Evolutionary conservation across 2,113 vertebrate species (phyloP).

Genomic region (Sinocyclocheilus anophthalmus): DNA sequence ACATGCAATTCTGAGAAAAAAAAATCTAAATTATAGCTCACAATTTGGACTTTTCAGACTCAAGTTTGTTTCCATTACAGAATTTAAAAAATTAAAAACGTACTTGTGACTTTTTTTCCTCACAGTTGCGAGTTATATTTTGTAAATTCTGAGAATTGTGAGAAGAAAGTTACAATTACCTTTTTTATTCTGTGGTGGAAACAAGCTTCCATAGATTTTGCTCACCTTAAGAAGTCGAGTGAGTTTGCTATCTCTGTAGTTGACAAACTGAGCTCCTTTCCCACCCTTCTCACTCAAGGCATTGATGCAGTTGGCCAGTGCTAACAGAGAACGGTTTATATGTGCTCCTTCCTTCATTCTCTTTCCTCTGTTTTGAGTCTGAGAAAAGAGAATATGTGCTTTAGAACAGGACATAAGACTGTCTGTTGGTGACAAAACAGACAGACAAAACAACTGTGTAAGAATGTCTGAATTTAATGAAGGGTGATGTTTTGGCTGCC

Average conservation of each 20-base stretch:
- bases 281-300: conserved; percentile 83
- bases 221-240: conserved; percentile 89
- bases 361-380: conserved; percentile 92
- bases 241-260: conserved; percentile 94
- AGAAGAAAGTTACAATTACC: background rate
- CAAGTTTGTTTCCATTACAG: no score
- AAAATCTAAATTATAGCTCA: no score
- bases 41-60: no score
- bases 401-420: background rate
- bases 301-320: conserved; percentile 94
- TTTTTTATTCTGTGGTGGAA: background rate
- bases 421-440: background rate
- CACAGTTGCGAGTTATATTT: no score
- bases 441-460: background rate
- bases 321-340: conserved; percentile 92
- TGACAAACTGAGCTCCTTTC: conserved; percentile 81
- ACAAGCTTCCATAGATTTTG: background rate
- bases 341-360: conserved; percentile 92
- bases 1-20: no score
- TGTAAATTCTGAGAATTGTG: background rate
- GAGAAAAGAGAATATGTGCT: background rate
- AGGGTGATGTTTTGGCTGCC: background rate
- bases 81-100: no score
- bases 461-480: background rate
- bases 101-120: no score